phyloP scores from a whole-genome alignment of 2,113 vertebrate species.

The Zootoca vivipara region DNA sequence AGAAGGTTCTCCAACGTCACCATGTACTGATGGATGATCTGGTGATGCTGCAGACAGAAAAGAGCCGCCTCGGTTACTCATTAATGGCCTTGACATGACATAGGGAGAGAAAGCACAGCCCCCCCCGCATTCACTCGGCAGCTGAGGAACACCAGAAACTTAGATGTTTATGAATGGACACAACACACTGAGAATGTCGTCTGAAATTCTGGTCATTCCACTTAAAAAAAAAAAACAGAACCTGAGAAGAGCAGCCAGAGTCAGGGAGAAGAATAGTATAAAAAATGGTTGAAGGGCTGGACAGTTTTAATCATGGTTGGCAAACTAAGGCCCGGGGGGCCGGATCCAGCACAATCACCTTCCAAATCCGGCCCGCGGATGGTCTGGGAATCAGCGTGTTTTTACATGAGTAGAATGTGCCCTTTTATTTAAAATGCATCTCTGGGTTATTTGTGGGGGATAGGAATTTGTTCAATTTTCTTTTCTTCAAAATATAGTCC shows the following conservation, averaged over 20 bases:
- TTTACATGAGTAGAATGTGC: no score
- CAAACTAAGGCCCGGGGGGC: no score
- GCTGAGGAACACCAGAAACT: background rate
- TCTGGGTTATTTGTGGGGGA: no score
- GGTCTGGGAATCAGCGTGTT: no score
- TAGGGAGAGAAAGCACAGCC: background rate
- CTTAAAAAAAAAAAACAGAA: background rate
- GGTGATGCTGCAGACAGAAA: slow-evolving; percentile 84
- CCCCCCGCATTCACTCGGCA: no score
- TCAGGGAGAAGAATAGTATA: background rate
- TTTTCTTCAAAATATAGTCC: no score
- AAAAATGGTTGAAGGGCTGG: background rate
- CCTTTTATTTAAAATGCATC: no score
- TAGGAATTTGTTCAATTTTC: no score
- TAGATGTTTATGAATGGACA: background rate
- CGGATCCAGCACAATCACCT: no score
- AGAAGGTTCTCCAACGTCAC: slow-evolving; percentile 97
- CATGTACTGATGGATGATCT: slow-evolving; percentile 98
- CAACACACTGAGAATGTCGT: background rate
- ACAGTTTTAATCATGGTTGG: background rate
- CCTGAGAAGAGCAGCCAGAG: background rate
- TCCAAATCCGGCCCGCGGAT: no score
- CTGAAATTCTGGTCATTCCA: background rate
- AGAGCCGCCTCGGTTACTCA: slow-evolving; percentile 1
- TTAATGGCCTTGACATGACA: background rate